Evolutionary conservation across 2,797 vertebrate species (phyloP).

Genomic region (Chiloscyllium punctatum): DNA sequence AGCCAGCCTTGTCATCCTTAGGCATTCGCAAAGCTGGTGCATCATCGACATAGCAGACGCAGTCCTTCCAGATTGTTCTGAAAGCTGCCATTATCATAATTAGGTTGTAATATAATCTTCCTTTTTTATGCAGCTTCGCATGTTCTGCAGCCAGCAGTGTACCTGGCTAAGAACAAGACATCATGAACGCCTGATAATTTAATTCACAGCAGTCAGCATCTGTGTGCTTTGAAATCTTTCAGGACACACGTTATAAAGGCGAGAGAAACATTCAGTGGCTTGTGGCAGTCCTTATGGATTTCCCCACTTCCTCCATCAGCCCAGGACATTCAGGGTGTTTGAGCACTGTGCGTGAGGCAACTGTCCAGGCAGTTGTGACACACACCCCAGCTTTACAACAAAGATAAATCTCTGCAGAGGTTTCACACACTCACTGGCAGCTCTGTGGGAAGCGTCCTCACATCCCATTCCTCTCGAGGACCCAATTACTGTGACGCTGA

Average conservation of each 20-base stretch:
- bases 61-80: not conserved
- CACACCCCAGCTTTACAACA: not conserved
- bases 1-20: not conserved
- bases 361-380: not conserved
- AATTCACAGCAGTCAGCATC: not conserved
- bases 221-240: not conserved
- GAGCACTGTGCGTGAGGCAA: not conserved
- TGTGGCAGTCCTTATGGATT: not conserved
- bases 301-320: not conserved
- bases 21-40: not conserved
- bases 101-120: not conserved
- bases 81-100: not conserved
- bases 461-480: not conserved
- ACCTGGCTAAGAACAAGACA: not conserved
- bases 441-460: not conserved
- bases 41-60: not conserved
- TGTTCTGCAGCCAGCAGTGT: not conserved
- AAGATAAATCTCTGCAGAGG: not conserved
- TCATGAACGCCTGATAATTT: not conserved
- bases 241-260: not conserved
- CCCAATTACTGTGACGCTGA: not conserved
- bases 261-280: not conserved
- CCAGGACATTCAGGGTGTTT: not conserved
- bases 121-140: not conserved
- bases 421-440: not conserved